Evolutionary conservation across 2,113 vertebrate species (phyloP).

Genomic region (Callocephalon fimbriatum): DNA sequence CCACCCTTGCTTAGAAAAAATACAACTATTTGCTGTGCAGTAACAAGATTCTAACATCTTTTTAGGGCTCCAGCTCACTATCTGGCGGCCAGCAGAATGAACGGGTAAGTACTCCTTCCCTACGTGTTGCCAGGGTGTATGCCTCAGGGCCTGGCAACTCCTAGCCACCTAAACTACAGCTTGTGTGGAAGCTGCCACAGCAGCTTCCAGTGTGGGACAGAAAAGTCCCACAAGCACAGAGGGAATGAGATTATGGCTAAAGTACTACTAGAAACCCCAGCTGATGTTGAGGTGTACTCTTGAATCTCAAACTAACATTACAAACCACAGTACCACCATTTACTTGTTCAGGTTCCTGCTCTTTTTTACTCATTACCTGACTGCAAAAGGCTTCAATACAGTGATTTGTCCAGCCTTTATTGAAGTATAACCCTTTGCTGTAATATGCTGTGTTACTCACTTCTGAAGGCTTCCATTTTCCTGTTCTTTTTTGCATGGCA

Average conservation of each 20-base stretch:
- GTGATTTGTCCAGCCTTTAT: background rate
- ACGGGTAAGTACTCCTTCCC: conserved; percentile 21
- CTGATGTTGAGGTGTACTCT: background rate
- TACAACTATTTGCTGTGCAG: background rate
- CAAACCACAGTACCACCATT: background rate
- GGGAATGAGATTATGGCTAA: background rate
- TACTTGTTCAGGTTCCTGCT: background rate
- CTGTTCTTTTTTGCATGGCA: background rate
- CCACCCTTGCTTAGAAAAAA: background rate
- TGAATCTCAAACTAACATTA: background rate
- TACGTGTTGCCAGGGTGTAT: background rate
- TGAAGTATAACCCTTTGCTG: background rate
- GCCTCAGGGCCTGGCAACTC: background rate
- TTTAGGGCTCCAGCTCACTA: background rate
- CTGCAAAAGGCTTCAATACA: background rate
- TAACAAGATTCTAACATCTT: background rate
- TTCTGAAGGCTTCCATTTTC: background rate
- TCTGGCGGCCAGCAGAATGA: conserved; percentile 18
- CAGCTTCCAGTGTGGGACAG: background rate
- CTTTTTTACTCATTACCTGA: background rate
- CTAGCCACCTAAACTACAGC: background rate
- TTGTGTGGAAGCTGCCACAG: background rate
- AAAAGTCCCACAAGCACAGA: background rate
- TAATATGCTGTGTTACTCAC: background rate
- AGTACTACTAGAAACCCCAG: background rate